Conservation (phyloP, 2,888 invertebrate genomes). For the Aleiodes testaceus region DNA sequence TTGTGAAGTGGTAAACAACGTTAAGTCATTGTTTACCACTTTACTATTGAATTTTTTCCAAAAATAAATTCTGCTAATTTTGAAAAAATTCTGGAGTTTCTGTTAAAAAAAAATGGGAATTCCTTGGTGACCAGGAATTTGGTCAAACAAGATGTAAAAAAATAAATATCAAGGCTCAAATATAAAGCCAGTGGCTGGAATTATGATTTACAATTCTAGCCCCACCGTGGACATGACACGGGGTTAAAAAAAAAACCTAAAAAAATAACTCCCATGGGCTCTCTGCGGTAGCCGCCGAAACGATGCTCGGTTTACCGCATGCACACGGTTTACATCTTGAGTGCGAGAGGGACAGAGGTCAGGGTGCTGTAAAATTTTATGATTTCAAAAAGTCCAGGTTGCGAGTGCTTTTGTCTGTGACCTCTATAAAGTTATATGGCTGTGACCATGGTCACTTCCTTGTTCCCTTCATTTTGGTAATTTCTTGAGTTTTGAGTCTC, state of each 20-base stretch:
- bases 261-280: slow-evolving; percentile 22
- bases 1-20: no score
- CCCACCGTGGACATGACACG: slow-evolving; percentile 11
- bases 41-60: background rate
- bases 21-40: no score
- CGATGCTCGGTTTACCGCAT: slow-evolving; percentile 54
- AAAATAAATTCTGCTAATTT: background rate
- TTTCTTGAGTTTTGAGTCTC: slow-evolving; percentile 26
- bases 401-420: slow-evolving; percentile 33
- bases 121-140: slow-evolving; percentile 41
- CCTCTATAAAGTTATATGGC: slow-evolving; percentile 56
- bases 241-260: slow-evolving; percentile 20
- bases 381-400: slow-evolving; percentile 46
- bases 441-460: slow-evolving; percentile 35
- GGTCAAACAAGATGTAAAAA: slow-evolving; percentile 49
- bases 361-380: slow-evolving; percentile 49
- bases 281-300: slow-evolving; percentile 51
- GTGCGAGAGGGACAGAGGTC: background rate
- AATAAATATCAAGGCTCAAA: slow-evolving; percentile 46
- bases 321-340: slow-evolving; percentile 29
- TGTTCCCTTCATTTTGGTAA: slow-evolving; percentile 8
- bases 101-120: slow-evolving; percentile 34
- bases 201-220: slow-evolving; percentile 45
- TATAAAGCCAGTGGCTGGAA: slow-evolving; percentile 32
- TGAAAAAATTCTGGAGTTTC: background rate